A percentile compares a stretch with the other conserved stretches of the same genome.
Conservation (phyloP, 2,888 invertebrate species). For the Drosophila sordidapex region DNA sequence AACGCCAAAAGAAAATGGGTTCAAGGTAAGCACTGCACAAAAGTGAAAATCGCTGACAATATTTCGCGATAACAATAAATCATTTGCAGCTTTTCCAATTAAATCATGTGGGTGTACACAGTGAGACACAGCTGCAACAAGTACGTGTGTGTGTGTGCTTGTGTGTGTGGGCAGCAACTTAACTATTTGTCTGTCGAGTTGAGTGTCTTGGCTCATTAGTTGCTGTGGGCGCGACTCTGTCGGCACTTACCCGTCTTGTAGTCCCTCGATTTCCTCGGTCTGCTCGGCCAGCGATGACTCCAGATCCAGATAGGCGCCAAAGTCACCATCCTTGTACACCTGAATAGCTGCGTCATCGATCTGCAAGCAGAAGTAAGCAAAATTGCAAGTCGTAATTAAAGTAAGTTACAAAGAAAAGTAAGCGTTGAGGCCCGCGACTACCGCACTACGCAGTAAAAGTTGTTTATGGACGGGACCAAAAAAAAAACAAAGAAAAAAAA, state of each 20-base stretch:
- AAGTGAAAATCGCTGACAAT: slow-evolving; percentile 62
- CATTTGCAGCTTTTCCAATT: slow-evolving; percentile 32
- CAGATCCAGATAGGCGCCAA: slow-evolving; percentile 98
- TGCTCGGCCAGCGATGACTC: slow-evolving; percentile 98
- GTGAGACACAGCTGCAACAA: slow-evolving; percentile 11
- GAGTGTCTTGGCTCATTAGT: slow-evolving; percentile 50
- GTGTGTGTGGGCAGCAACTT: slow-evolving; percentile 25
- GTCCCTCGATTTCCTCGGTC: slow-evolving; percentile 98
- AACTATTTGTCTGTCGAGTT: slow-evolving; percentile 32
- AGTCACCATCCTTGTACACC: slow-evolving; percentile 98
- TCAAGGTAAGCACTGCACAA: slow-evolving; percentile 54
- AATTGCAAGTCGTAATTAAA: slow-evolving; percentile 67
- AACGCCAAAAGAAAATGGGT: slow-evolving; percentile 47
- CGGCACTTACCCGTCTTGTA: slow-evolving; percentile 93
- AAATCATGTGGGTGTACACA: slow-evolving; percentile 30
- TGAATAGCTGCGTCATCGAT: slow-evolving; percentile 98
- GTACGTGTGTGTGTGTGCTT: background rate
- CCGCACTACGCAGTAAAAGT: slow-evolving; percentile 73
- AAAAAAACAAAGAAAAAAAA: background rate
- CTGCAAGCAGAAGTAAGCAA: slow-evolving; percentile 85
- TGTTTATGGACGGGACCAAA: slow-evolving; percentile 65
- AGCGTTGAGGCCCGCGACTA: slow-evolving; percentile 45
- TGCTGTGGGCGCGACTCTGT: slow-evolving; percentile 15
- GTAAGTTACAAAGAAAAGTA: slow-evolving; percentile 65
- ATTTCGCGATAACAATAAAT: slow-evolving; percentile 29